These are phyloP conservation scores for Cryptoblepharus egeriae DNA, from an alignment of 2,797 vertebrate genomes.

Conservation along the genomic window DNA sequence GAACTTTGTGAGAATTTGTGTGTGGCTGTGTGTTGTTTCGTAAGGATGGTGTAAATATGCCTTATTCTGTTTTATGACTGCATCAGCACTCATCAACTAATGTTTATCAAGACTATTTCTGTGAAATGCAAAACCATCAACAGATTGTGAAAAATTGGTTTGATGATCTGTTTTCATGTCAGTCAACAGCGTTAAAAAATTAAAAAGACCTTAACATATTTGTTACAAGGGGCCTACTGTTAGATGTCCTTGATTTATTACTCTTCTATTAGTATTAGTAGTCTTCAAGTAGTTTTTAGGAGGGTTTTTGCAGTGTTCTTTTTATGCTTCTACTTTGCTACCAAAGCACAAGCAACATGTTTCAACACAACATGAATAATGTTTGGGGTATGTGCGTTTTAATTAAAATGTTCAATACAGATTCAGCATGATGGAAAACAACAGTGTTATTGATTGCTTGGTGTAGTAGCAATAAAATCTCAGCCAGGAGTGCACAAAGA, in stretches of 20 bases:
- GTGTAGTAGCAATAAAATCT: constrained; percentile 25
- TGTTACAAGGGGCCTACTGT: constrained; percentile 74
- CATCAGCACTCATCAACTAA: constrained; percentile 75
- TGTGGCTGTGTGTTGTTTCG: constrained; percentile 76
- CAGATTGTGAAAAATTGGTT: constrained; percentile 76
- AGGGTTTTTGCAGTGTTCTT: constrained; percentile 33
- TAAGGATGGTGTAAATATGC: constrained; percentile 80
- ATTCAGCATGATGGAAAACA: constrained; percentile 27
- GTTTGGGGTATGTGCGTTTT: constrained; percentile 27
- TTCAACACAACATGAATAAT: constrained; percentile 32
- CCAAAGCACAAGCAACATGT: constrained; percentile 19
- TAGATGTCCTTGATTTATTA: constrained; percentile 63
- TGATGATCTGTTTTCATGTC: constrained; percentile 73
- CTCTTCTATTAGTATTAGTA: constrained; percentile 39
- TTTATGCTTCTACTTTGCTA: constrained; percentile 11
- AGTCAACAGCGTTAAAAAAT: constrained; percentile 70
- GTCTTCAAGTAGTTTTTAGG: constrained; percentile 17
- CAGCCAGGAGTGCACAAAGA: constrained; percentile 42
- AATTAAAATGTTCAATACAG: constrained; percentile 43
- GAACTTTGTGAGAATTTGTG: constrained; percentile 76
- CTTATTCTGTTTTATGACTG: constrained; percentile 75
- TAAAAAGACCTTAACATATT: constrained; percentile 77
- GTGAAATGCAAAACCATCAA: constrained; percentile 74
- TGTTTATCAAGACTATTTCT: constrained; percentile 76
- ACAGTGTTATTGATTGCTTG: constrained; percentile 19